Base-by-base conservation (phyloP, 1,140 invertebrate species). In the Heliconius congener region DNA sequence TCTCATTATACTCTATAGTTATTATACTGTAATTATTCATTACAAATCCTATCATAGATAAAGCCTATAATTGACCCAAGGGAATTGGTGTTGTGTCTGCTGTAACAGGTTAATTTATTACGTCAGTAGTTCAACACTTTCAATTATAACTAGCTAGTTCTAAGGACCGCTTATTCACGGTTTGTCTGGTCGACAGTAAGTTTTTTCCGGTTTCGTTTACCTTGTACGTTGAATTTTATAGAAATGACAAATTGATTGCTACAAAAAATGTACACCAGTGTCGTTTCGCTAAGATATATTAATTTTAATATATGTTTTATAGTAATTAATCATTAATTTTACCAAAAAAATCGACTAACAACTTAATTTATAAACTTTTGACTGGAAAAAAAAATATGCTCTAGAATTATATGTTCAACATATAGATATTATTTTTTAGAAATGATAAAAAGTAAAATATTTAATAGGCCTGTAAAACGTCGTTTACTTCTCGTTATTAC, bases 111-210 rank as follows among this genome's bases (percentile, higher is more conserved):
- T 89, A 85, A 80, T 83, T 76, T 86, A 84, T 93, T 92, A 91
- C 90, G 86, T 93, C 90, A 93, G 90, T 82, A 90, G 90, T 91
- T 90, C 88, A 91, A 87, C 83, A 88, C 87, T 88, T 92, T 88
- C 86, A 91, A 88, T 89, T 87, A 90, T 78, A 83, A 83, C 72
- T 76, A 79, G 46, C 46, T 72, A 74, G 42, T 60, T 74, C 72
- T 80, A 78, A 72, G 72, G 71, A 79, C 81, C n/a, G 76, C 50
- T 75, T 66, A 60, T 73, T 73, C 55, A 73, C 74, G 74, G 55
- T 55, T 74, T 77, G 46, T 30, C 27, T 70, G 50, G 46, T 76
- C 50, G 27, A 30, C 42, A 30, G 42, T 74, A 73, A 74, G 73
- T 75, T 79, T 80, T 80, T 80, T 77, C 79, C 79, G 79, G 71